Conservation (phyloP, 2,888 invertebrate genomes). For the Drosophila eohydei region DNA sequence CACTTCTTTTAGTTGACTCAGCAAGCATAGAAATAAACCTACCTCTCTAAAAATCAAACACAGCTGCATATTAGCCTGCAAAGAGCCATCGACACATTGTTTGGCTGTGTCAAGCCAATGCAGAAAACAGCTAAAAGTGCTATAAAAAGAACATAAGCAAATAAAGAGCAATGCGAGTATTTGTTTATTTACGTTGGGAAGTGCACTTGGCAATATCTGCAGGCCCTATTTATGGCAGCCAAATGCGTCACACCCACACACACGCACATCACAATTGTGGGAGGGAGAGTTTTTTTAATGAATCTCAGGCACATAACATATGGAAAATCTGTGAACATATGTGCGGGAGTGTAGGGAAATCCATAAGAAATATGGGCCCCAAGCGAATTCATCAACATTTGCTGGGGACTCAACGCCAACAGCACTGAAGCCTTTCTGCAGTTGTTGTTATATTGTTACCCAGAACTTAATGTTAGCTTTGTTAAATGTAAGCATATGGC, state of each 20-base stretch:
- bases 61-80: not conserved
- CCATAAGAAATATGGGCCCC: conserved; percentile 23
- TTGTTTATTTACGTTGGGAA: conserved; percentile 37
- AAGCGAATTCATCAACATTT: conserved; percentile 47
- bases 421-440: conserved; percentile 8
- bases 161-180: conserved; percentile 17
- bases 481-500: not conserved
- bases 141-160: not conserved
- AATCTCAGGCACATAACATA: conserved; percentile 53
- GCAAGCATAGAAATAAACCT: not conserved
- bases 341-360: conserved; percentile 29
- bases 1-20: too few relatives aligned
- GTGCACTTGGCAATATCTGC: conserved; percentile 45
- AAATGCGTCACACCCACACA: conserved; percentile 12
- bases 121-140: not conserved
- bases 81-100: not conserved
- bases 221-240: conserved; percentile 10
- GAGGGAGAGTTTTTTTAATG: conserved; percentile 10
- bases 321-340: conserved; percentile 67
- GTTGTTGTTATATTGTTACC: conserved; percentile 1
- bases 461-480: not conserved
- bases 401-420: conserved; percentile 6
- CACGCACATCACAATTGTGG: conserved; percentile 7
- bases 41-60: not conserved
- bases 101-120: not conserved